Evolutionary conservation across 2,797 vertebrate genomes (phyloP), one percentile per base, ranked within the genome.

Genomic region (Sebastes reedi): DNA sequence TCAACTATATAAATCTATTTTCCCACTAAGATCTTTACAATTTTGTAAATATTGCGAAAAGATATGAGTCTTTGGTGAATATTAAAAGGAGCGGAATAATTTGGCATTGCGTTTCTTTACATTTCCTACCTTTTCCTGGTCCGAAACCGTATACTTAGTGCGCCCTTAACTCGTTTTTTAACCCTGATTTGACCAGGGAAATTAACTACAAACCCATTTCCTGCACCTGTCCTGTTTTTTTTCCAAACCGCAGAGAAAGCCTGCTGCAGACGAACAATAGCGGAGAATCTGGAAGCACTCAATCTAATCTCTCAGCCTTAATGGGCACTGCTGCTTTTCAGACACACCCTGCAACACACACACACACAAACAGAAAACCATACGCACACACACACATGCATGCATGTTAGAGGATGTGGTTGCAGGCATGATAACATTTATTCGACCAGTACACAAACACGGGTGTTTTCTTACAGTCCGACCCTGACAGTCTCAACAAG

Each of bases 211-310:
- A 84, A 81, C 81, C 83, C 54, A 81, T 91, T 92, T 93, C 81
- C 86, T 90, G 85, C 89, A 91, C 89, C 91, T 91, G 89, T 82
- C 59, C 55, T 70, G 46, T 24, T 79, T 68, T 77, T 77, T n/a
- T 46, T 18, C 29, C 24, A 46, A 64, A 83, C 75, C 66, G 6
- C 75, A 77, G 66, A 70, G 69, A 87, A 64, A 72, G 76, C 58
- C 82, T 86, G 83, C 84, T 82, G 72, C 20, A 86, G 72, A 85
- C 55, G 80, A 84, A 91, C 88, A 90, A 91, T 87, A 30, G 75
- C 22, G 25, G 68, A 52, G 79, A 89, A 88, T 91, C 91, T 92
- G 93, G 91, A 93, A 87, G 85, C 92, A 92, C 90, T 93, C 89
- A 92, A 81, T 91, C 87, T 92, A 90, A 93, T 93, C 90, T 91